Evolutionary conservation across 2,113 vertebrate genomes (phyloP), one percentile per base, ranked within the genome.

Genomic region (Phylloscopus trochilus): DNA sequence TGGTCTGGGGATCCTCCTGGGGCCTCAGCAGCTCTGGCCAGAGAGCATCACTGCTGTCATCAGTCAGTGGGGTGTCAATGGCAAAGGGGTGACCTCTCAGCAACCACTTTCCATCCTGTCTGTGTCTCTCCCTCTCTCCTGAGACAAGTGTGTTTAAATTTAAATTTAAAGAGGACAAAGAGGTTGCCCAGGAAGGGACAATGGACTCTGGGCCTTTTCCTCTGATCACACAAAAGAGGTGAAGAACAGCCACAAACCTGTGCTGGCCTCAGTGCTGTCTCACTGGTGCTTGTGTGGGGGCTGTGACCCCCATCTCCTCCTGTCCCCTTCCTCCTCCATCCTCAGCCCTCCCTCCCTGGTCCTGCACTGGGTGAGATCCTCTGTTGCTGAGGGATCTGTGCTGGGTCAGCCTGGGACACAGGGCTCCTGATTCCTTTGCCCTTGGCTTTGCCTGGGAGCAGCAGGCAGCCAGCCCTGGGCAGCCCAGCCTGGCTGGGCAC

Each of bases 371-470:
- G 2, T 27, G 31, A 56, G 51, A 49, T 62, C 15, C 58, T 1
- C 0, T 33, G 13, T 24, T 7, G 8, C 53, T 80, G 72, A 6
- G 17, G 76, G 51, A 41, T 86, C 67, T 0, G 0, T 56, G 67
- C 19, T 10, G 28, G 63, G 41, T 19, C 37, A 69, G 30, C 70
- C 82, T 66, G 63, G 53, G 83, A 15, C 28, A 6, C 27, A 10
- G n/a, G 23, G 9, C 10, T 89, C n/a, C 73, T 81, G 80, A 28
- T 53, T 62, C 15, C 72, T 77, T 56, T 79, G 74, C 15, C 6
- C 62, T 56, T 64, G 35, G 63, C 63, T 70, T 81, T 63, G 26
- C 47, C 60, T 63, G 59, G 23, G 66, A 28, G 17, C 63, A 47
- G 15, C 17, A 72, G 56, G 43, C 0, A 21, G 43, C 41, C 0